Base-by-base conservation (phyloP, 2,113 vertebrate genomes). In the Vanacampus margaritifer region DNA sequence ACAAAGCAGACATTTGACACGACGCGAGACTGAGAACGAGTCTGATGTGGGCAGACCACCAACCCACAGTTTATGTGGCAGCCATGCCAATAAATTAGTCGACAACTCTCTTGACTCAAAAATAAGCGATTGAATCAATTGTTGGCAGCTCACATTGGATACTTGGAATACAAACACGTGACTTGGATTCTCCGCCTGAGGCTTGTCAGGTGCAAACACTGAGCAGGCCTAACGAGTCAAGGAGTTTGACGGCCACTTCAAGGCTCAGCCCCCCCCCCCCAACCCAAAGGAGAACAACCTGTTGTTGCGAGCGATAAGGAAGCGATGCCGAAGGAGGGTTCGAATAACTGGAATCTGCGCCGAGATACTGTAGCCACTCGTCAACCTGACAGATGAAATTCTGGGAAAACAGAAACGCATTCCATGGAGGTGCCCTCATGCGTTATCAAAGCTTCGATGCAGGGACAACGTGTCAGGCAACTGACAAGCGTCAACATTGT, bases 151-250 rank as follows among this genome's bases (percentile, higher is more conserved):
- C 24, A 10, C 53, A 12, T 26, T 53, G 50, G n/a, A 51, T 51
- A 5, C n/a, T 51, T 23, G 1, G 7, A 23, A 32, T 66, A 32
- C 65, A 57, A 62, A 36, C 59, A n/a, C 17, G 59, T 61, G 36
- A n/a, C 59, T 3, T 5, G 26, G 10, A n/a, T 60, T n/a, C 17
- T 37, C 19, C 26, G 21, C 50, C 50, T 45, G 71, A 74, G 59
- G 37, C 39, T 46, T 13, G 39, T 76, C 82, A 82, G 72, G 66
- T 77, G 67, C 67, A 81, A 79, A 82, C 80, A 85, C 68, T 81
- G 67, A 43, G 23, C 76, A 84, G 79, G 73, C 67, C 65, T 19
- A 6, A 70, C 23, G 53, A 64, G 75, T 41, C 24, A 19, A 67
- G 69, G 45, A 57, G n/a, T 10, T n/a, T 3, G 53, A 46, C 3